These are phyloP conservation scores for Hypsibius dujardini DNA, from an alignment of 1,140 invertebrate species.

Conservation along the genomic window DNA sequence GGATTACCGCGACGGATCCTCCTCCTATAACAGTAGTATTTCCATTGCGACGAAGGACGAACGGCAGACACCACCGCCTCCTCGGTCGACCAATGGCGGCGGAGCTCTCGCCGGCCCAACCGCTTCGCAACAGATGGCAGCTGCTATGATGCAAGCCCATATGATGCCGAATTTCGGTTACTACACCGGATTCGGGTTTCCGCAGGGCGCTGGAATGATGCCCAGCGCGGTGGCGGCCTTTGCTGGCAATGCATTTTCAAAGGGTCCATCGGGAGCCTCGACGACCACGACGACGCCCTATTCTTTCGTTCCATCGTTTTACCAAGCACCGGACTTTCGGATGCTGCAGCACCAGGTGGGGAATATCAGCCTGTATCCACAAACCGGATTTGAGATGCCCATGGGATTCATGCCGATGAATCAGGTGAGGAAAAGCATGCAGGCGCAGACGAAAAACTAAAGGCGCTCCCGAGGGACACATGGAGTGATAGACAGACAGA, in stretches of 20 bases:
- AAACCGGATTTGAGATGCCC: neutral
- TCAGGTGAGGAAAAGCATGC: neutral
- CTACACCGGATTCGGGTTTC: neutral
- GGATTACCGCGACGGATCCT: no score
- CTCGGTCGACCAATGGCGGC: neutral
- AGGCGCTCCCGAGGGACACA: no score
- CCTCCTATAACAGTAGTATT: no score
- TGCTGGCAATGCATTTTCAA: neutral
- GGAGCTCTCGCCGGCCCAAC: neutral
- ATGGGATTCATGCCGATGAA: neutral
- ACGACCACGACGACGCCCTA: neutral
- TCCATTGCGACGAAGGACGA: conserved; percentile 2
- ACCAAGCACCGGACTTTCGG: neutral
- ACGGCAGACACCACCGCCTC: no score
- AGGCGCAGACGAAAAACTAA: no score
- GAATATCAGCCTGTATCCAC: neutral
- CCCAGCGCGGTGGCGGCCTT: neutral
- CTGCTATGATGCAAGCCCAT: no score
- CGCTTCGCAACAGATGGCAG: no score
- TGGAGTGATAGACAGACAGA: no score
- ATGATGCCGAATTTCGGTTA: neutral
- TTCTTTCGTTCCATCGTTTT: conserved; percentile 2
- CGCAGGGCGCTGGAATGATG: neutral
- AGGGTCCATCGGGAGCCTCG: no score
- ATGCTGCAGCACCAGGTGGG: neutral